Conservation (phyloP, 2,888 invertebrate species). For the Psococerastis gibbosa region DNA sequence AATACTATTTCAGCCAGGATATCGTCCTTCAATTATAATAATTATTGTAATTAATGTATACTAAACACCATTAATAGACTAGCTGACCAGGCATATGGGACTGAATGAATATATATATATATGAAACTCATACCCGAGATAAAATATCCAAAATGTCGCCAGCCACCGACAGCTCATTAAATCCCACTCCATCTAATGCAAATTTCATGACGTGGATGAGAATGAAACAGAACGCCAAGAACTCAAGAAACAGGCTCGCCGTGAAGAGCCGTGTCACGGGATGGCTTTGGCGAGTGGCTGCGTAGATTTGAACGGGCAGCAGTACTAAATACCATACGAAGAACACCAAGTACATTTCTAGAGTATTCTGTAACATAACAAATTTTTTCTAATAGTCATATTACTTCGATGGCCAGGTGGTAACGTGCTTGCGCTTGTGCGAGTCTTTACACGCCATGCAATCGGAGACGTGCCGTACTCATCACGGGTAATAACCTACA, state of each 20-base stretch:
- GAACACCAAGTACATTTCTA: conserved; percentile 77
- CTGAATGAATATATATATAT: too few relatives aligned
- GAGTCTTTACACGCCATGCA: too few relatives aligned
- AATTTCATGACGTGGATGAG: conserved; percentile 77
- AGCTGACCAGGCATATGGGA: too few relatives aligned
- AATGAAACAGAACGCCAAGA: conserved; percentile 69
- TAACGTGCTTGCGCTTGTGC: too few relatives aligned
- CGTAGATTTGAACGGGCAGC: conserved; percentile 79
- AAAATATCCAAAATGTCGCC: conserved; percentile 87
- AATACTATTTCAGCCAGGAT: too few relatives aligned
- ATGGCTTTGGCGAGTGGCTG: conserved; percentile 72
- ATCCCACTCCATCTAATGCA: conserved; percentile 77
- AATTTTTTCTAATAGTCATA: too few relatives aligned
- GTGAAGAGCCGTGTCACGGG: conserved; percentile 82
- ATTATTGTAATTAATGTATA: too few relatives aligned
- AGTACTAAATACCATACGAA: conserved; percentile 70
- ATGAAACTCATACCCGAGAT: conserved; percentile 72
- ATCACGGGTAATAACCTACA: too few relatives aligned
- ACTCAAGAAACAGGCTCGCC: conserved; percentile 66
- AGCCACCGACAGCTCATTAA: conserved; percentile 57
- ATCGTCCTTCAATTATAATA: too few relatives aligned
- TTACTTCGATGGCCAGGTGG: too few relatives aligned
- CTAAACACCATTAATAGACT: too few relatives aligned
- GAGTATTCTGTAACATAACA: conserved; percentile 43
- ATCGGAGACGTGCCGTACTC: too few relatives aligned